phyloP scores from a whole-genome alignment of 2,888 invertebrate genomes.

The Eilema caniola region DNA sequence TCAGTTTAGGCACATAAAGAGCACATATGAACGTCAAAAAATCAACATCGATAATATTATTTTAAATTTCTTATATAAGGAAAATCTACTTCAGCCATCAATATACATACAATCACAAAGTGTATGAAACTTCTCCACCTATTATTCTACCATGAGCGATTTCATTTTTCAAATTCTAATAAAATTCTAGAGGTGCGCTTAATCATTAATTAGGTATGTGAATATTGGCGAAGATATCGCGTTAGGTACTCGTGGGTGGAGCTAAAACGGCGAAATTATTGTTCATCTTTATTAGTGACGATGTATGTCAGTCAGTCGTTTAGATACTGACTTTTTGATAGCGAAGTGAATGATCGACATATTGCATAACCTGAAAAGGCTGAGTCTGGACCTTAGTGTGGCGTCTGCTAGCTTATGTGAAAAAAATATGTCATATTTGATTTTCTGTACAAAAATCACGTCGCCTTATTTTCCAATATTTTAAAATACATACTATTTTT shows the following conservation, averaged over 20 bases:
- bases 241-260: not conserved
- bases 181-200: not conserved
- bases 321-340: too few relatives aligned
- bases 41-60: too few relatives aligned
- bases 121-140: not conserved
- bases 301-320: not conserved
- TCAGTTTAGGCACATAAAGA: too few relatives aligned
- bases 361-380: too few relatives aligned
- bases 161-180: not conserved
- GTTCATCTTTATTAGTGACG: not conserved
- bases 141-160: not conserved
- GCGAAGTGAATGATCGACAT: too few relatives aligned
- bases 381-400: too few relatives aligned
- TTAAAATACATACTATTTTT: too few relatives aligned
- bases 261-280: not conserved
- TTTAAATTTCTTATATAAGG: not conserved
- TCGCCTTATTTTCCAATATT: too few relatives aligned
- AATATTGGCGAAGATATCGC: not conserved
- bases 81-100: not conserved
- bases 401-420: too few relatives aligned
- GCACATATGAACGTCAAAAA: too few relatives aligned
- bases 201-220: not conserved
- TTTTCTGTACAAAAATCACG: too few relatives aligned
- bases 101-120: not conserved
- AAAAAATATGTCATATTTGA: too few relatives aligned